phyloP scores from a whole-genome alignment of 1,140 invertebrate genomes.

The Kradibia gibbosae region DNA sequence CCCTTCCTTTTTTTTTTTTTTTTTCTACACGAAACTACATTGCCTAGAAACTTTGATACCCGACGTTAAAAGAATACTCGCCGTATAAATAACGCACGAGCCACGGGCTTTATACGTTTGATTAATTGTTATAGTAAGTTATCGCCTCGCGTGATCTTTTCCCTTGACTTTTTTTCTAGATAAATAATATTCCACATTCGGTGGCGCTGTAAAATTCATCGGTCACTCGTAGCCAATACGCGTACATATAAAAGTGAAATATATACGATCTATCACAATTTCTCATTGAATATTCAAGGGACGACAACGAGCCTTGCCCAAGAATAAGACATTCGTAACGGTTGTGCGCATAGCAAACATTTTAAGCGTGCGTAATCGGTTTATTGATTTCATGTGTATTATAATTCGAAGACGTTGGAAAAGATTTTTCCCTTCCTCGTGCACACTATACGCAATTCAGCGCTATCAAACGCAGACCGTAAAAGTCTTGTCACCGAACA shows the following conservation, averaged over 20 bases:
- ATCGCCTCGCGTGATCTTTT: neutral
- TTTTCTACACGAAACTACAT: neutral
- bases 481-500: too few species aligned
- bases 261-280: constrained; percentile 26
- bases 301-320: neutral
- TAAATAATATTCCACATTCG: neutral
- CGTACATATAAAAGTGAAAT: constrained; percentile 2
- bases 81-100: neutral
- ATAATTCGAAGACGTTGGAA: neutral
- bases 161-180: neutral
- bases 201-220: constrained; percentile 19
- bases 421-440: neutral
- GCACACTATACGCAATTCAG: too few species aligned
- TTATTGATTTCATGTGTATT: neutral
- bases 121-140: constrained; percentile 12
- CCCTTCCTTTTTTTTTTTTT: neutral
- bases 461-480: too few species aligned
- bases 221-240: neutral
- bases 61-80: neutral
- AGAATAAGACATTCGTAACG: constrained; percentile 40
- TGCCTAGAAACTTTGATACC: neutral
- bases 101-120: neutral
- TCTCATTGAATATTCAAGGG: constrained; percentile 37
- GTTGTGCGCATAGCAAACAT: neutral
- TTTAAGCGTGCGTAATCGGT: constrained; percentile 3